Base-by-base conservation (phyloP, 1,140 invertebrate genomes). In the Atta colombica region DNA sequence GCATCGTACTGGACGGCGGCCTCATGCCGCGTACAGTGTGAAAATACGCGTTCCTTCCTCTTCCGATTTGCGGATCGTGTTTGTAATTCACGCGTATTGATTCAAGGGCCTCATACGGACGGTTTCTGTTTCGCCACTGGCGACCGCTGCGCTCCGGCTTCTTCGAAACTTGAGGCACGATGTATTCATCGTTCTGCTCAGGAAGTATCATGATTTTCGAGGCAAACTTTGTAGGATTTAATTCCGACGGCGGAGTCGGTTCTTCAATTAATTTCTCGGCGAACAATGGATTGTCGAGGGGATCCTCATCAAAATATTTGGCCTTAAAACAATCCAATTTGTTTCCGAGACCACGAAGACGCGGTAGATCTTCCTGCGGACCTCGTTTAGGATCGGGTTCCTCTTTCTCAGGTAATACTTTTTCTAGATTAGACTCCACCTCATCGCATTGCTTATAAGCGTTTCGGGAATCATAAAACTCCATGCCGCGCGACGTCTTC, bases 281-380 rank as follows among this genome's bases (percentile, higher is more conserved):
- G 92, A 98, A 98, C 86, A 98, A 95, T 0, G 97, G 97, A 95
- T 96, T 98, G 89, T 98, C 97, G 72, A 98, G 93, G 3, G 97
- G 97, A 93, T 97, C 96, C 65, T 96, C 94, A 60, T 97, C 97
- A 91, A 98, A 98, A 94, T 97, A 97, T 95, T 97, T 97, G 4
- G 94, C 94, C 94, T 97, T 97, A 25, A 97, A 96, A 91, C 97
- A 98, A 86, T 97, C 96, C n/a, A 98, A 96, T 94, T 97, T 97
- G 88, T 97, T 96, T 5, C 97, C 97, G 12, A 98, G 93, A 14
- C 96, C 96, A 66, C 86, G 87, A 14, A 97, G 88, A 82, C 96
- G 94, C 7, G 95, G 95, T 3, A 91, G 63, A 85, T 94, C 86
- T 58, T 91, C 88, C 10, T 92, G 92, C 5, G 85, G 92, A 5